These are phyloP conservation scores for Vireo altiloquus DNA, from an alignment of 2,113 vertebrate genomes.

Conservation along the genomic window DNA sequence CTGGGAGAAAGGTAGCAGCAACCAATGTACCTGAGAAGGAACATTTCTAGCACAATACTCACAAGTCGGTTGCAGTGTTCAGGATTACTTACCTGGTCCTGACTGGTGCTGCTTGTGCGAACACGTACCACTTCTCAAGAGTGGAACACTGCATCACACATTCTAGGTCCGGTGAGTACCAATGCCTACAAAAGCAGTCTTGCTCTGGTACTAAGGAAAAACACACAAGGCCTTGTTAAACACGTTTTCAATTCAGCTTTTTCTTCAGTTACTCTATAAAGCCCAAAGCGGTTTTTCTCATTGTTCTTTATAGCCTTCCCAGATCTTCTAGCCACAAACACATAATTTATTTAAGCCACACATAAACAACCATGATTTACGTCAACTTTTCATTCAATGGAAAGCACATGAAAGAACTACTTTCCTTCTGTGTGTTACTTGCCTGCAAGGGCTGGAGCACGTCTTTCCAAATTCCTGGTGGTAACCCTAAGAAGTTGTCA, in stretches of 20 bases:
- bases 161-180: not conserved
- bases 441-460: not conserved
- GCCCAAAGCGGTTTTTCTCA: not conserved
- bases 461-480: not conserved
- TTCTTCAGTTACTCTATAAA: not conserved
- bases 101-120: not conserved
- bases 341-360: constrained; percentile 28
- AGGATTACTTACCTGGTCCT: not conserved
- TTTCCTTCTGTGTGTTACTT: constrained; percentile 9
- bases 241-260: not conserved
- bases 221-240: not conserved
- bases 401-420: constrained; percentile 27
- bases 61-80: not conserved
- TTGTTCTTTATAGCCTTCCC: constrained; percentile 2
- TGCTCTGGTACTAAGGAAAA: not conserved
- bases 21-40: not conserved
- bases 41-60: not conserved
- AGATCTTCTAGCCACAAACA: constrained; percentile 26
- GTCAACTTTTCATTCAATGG: constrained; percentile 18
- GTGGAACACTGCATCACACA: not conserved
- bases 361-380: constrained; percentile 30
- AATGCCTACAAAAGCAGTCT: not conserved
- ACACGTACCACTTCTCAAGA: not conserved
- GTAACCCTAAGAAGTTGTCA: not conserved
- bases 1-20: not conserved